Evolutionary conservation across 2,888 invertebrate genomes (phyloP).

Genomic region (Eristalis pertinax): DNA sequence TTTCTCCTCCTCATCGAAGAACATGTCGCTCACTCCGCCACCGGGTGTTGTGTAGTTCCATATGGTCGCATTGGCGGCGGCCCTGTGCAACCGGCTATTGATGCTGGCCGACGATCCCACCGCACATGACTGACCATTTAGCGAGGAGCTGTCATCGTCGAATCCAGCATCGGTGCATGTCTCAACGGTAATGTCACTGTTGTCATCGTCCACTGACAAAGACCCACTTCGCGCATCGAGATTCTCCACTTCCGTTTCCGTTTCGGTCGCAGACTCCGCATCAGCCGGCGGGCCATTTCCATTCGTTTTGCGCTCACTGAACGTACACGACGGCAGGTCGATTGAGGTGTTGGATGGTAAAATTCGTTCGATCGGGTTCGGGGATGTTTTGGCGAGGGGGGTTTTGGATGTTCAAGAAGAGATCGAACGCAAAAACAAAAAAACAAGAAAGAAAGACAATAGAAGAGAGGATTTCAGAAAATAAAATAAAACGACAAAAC

Average conservation of each 20-base stretch:
- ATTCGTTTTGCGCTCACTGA: slow-evolving; percentile 75
- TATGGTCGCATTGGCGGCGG: slow-evolving; percentile 77
- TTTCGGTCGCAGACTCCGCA: slow-evolving; percentile 75
- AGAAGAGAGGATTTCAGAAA: slow-evolving; percentile 35
- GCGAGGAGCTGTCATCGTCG: slow-evolving; percentile 79
- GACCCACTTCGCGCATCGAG: slow-evolving; percentile 78
- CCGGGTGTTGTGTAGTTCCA: slow-evolving; percentile 78
- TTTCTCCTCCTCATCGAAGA: slow-evolving; percentile 86
- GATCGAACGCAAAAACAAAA: slow-evolving; percentile 46
- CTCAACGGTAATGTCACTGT: slow-evolving; percentile 80
- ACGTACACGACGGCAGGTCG: neutral
- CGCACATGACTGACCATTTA: slow-evolving; percentile 78
- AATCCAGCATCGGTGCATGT: slow-evolving; percentile 79
- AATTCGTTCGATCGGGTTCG: slow-evolving; percentile 16
- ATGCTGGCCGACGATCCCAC: slow-evolving; percentile 73
- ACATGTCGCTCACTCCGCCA: slow-evolving; percentile 79
- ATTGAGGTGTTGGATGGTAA: neutral
- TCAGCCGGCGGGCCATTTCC: slow-evolving; percentile 76
- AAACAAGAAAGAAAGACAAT: slow-evolving; percentile 38
- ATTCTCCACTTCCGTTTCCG: slow-evolving; percentile 76
- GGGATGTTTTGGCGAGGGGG: slow-evolving; percentile 13
- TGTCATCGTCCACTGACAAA: slow-evolving; percentile 80
- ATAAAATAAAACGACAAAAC: slow-evolving; percentile 32
- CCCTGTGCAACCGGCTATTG: slow-evolving; percentile 74
- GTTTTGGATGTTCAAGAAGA: slow-evolving; percentile 25